Evolutionary conservation across 2,888 invertebrate species (phyloP).

Genomic region (Volucella zonaria): DNA sequence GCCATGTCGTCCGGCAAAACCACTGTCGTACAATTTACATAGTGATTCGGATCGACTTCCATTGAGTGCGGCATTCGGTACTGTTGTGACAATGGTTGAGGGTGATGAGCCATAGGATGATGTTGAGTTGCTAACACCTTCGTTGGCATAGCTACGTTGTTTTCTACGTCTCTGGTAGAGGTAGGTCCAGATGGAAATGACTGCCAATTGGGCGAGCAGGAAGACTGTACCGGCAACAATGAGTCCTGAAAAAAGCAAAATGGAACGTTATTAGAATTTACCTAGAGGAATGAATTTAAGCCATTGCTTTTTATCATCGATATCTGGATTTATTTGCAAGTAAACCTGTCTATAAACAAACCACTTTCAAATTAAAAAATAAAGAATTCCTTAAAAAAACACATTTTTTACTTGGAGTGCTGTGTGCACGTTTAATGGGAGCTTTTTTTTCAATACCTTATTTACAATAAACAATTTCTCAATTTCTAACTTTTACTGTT

Average conservation of each 20-base stretch:
- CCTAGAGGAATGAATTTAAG: not conserved
- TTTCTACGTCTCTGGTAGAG: constrained; percentile 91
- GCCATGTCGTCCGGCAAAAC: constrained; percentile 86
- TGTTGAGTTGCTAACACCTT: constrained; percentile 74
- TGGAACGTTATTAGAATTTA: too few relatives aligned
- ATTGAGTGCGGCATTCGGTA: constrained; percentile 86
- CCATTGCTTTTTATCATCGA: not conserved
- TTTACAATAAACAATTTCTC: too few relatives aligned
- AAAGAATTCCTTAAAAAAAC: too few relatives aligned
- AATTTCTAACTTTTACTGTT: too few relatives aligned
- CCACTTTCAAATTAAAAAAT: too few relatives aligned
- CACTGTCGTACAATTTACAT: constrained; percentile 93
- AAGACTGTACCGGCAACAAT: constrained; percentile 93
- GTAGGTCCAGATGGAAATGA: constrained; percentile 94
- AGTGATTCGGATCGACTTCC: constrained; percentile 88
- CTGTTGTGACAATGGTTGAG: constrained; percentile 77
- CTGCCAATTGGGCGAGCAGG: constrained; percentile 92
- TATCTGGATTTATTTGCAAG: not conserved
- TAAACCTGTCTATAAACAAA: too few relatives aligned
- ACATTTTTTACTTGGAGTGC: too few relatives aligned
- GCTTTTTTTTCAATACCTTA: too few relatives aligned
- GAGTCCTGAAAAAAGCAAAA: constrained; percentile 85
- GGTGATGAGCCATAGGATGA: constrained; percentile 77
- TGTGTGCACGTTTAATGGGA: too few relatives aligned
- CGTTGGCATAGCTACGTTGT: constrained; percentile 77